Evolutionary conservation across 2,797 vertebrate species (phyloP).

Genomic region (Urocyon cinereoargenteus): DNA sequence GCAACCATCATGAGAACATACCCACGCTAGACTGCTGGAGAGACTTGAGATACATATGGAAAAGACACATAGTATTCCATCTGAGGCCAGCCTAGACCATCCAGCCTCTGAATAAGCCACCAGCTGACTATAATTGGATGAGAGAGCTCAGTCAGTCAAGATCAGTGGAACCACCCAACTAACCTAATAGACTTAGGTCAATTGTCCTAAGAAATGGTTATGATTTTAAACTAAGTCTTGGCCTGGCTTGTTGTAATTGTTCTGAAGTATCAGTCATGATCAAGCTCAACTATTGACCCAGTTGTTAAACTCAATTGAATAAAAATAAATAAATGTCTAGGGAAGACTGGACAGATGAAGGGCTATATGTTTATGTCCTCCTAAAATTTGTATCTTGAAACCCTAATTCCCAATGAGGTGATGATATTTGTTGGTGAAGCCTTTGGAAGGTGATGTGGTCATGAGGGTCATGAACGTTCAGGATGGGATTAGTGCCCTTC

Average conservation of each 20-base stretch:
- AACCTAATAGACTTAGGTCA: neutral
- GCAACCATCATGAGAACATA: neutral
- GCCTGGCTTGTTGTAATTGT: neutral
- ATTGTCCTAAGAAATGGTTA: neutral
- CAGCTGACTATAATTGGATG: neutral
- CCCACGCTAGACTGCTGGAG: neutral
- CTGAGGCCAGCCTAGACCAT: neutral
- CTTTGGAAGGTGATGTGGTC: neutral
- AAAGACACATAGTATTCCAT: neutral
- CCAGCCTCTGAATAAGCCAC: neutral
- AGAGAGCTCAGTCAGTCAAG: neutral
- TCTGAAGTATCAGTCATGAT: neutral
- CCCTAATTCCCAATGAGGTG: neutral
- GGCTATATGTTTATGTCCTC: neutral
- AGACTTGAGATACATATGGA: neutral
- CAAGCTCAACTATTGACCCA: neutral
- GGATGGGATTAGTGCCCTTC: neutral
- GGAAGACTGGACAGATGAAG: neutral
- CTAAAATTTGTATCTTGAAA: neutral
- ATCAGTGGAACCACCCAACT: neutral
- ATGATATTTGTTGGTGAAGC: neutral
- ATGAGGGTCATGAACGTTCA: neutral
- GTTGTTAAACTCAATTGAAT: neutral
- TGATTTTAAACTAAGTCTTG: constrained; percentile 3
- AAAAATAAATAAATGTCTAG: neutral